phyloP scores from a whole-genome alignment of 2,888 invertebrate species.

The Rugalucina vietnamica region DNA sequence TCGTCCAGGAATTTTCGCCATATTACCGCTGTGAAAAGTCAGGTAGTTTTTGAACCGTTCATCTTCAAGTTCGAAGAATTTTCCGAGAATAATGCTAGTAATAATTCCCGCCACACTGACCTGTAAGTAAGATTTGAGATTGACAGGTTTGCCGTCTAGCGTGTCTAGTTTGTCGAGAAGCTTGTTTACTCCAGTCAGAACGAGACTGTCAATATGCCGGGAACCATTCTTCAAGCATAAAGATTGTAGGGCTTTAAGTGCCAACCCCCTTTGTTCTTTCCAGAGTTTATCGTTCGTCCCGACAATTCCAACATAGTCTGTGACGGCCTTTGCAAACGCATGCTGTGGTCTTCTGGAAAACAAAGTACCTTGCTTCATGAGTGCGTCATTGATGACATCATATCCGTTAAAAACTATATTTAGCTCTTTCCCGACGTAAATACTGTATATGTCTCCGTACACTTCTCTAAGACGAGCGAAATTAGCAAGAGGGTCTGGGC shows the following conservation, averaged over 20 bases:
- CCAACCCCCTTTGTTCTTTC: conserved; percentile 44
- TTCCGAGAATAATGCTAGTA: conserved; percentile 51
- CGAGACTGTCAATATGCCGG: conserved; percentile 23
- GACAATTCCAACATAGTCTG: conserved; percentile 24
- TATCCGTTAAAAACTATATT: conserved; percentile 50
- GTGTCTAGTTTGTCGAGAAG: conserved; percentile 1
- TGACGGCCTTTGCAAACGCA: not conserved
- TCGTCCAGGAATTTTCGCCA: not conserved
- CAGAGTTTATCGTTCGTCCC: conserved; percentile 28
- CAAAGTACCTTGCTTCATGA: conserved; percentile 43
- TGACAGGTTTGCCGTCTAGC: conserved; percentile 11
- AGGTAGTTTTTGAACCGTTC: conserved; percentile 40
- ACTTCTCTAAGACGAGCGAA: conserved; percentile 18
- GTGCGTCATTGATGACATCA: conserved; percentile 44
- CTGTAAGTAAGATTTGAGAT: conserved; percentile 37
- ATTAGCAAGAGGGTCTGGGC: conserved; percentile 17
- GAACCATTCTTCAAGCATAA: conserved; percentile 40
- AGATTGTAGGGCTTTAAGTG: conserved; percentile 18
- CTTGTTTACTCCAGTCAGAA: conserved; percentile 17
- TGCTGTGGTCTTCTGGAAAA: conserved; percentile 28
- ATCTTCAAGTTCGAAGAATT: conserved; percentile 43
- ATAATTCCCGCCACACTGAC: conserved; percentile 65
- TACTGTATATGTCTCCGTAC: conserved; percentile 49
- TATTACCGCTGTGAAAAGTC: conserved; percentile 13
- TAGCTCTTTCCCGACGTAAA: conserved; percentile 47